A percentile compares a stretch with the other conserved stretches of the same genome.
Conservation (phyloP, 2,797 vertebrate species). For the Acanthiza pusilla region DNA sequence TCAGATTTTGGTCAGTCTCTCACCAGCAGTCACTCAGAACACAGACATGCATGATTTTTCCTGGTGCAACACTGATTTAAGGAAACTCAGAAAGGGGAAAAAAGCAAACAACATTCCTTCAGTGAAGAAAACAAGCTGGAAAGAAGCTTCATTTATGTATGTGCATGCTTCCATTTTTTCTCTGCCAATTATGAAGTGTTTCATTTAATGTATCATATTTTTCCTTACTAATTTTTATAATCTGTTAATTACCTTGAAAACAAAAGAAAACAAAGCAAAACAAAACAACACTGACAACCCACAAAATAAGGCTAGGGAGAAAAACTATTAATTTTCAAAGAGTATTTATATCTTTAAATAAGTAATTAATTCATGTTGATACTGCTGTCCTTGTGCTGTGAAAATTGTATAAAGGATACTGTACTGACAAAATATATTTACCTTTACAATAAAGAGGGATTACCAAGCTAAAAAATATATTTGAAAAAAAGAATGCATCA, state of each 20-base stretch:
- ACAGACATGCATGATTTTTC: background rate
- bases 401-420: background rate
- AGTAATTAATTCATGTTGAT: background rate
- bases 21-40: background rate
- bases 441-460: background rate
- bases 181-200: background rate
- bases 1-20: background rate
- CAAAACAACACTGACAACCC: rapidly evolving
- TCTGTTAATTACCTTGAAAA: background rate
- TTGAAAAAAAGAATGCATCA: background rate
- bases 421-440: background rate
- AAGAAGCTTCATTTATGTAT: background rate
- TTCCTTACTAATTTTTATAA: background rate
- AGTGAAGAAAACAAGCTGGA: background rate
- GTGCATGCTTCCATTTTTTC: background rate
- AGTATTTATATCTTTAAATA: background rate
- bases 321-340: background rate
- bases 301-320: background rate
- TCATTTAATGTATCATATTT: background rate
- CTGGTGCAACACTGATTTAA: background rate
- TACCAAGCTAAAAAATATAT: background rate
- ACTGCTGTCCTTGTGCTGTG: background rate
- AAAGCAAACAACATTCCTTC: background rate
- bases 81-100: background rate
- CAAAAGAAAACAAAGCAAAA: background rate